Base-by-base conservation (phyloP, 2,797 vertebrate genomes). In the Chelon auratus region DNA sequence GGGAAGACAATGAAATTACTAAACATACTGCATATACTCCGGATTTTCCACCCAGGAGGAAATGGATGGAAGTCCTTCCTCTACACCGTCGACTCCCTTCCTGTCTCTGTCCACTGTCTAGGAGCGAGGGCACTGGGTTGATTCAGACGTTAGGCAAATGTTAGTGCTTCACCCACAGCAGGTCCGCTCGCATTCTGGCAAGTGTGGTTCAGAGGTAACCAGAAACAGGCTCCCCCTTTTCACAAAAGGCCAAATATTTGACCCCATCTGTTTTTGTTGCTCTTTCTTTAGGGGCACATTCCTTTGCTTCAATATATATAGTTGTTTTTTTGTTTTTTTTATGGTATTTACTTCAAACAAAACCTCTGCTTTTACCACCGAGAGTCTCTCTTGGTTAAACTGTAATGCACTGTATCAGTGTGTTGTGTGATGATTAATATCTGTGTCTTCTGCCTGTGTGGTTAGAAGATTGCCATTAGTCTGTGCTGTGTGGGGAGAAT, bases 91-190 rank as follows among this genome's bases (percentile, higher is more conserved):
- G 33, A 80, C 90, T 82, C 91, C 91, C 91, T 90, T 93, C 92
- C 92, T 92, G 91, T 91, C 91, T 83, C 88, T 83, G 68, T 82
- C 70, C 62, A 68, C 78, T 70, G 88, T 91, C 89, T 89, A 14
- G 72, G 66, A 36, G 14, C 62, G 73, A 85, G 87, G 79, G 40
- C 76, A 67, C 5, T 11, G 63, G 40, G 62, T 85, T 78, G 54
- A 78, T 78, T 69, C 65, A 67, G 36, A 57, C 75, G 24, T 83
- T 52, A 57, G 53, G 68, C 17, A 36, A 48, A 11, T 55, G 40
- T 75, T 83, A 61, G 63, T 78, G 48, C 58, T 78, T 81, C 68
- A 67, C 26, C 64, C 69, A 10, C 30, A 2, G 43, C 77, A 61
- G 57, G 53, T 47, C 48, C 37, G 10, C 57, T 71, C 55, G 39